A percentile compares a stretch with the other conserved stretches of the same genome.
Evolutionary conservation across 1,140 invertebrate genomes (phyloP).

Genomic region (Ips nitidus): DNA sequence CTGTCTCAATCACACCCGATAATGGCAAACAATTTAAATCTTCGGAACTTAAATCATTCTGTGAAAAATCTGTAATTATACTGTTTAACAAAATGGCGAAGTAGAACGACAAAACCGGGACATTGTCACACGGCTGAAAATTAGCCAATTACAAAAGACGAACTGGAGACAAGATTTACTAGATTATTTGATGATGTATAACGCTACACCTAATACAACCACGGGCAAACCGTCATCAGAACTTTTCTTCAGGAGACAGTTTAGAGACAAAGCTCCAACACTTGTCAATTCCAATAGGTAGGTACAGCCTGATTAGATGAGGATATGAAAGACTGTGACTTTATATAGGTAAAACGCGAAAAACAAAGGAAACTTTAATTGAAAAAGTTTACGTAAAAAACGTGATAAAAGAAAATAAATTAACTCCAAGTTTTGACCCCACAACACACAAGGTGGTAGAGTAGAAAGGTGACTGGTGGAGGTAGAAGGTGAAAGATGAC

Average conservation of each 20-base stretch:
- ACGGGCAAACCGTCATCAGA: slow-evolving; percentile 11
- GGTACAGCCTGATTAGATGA: neutral
- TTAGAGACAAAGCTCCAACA: neutral
- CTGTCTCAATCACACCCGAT: neutral
- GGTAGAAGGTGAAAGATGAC: too few species aligned
- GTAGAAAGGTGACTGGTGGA: slow-evolving; percentile 10
- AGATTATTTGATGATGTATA: slow-evolving; percentile 4
- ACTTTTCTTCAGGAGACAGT: slow-evolving; percentile 1
- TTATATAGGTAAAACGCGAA: slow-evolving; percentile 6
- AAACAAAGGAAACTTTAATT: slow-evolving; percentile 6
- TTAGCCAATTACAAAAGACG: neutral
- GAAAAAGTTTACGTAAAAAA: slow-evolving; percentile 18
- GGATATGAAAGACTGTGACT: neutral
- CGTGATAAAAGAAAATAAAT: slow-evolving; percentile 20
- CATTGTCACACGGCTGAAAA: neutral
- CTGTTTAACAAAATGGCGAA: neutral
- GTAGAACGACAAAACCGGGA: neutral
- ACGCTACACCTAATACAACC: slow-evolving; percentile 9
- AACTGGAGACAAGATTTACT: neutral
- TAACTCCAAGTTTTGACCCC: slow-evolving; percentile 17
- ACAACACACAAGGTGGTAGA: slow-evolving; percentile 2
- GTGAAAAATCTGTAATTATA: neutral
- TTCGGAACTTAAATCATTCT: neutral
- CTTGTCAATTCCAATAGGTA: neutral
- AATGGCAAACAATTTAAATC: neutral